These are phyloP conservation scores for Serranus cabrilla DNA, from an alignment of 2,797 vertebrate species.

Conservation along the genomic window DNA sequence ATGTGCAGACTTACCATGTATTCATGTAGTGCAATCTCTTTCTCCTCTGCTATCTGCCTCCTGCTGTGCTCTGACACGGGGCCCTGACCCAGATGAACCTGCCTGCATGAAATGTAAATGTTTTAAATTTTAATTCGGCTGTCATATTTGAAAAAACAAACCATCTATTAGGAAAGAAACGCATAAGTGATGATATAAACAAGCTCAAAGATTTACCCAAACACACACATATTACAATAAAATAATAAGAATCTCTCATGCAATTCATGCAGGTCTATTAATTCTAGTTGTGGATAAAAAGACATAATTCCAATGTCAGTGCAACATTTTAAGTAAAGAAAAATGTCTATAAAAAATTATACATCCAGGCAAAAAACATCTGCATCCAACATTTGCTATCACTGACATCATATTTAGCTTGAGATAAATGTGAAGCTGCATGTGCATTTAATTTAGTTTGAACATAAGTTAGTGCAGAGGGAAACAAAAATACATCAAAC, in stretches of 20 bases:
- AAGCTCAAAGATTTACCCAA: not conserved
- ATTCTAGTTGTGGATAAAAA: not conserved
- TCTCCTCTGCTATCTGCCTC: slow-evolving; percentile 83
- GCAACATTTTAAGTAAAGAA: not conserved
- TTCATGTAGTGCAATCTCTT: slow-evolving; percentile 74
- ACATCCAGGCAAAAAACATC: not conserved
- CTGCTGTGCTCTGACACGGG: slow-evolving; percentile 78
- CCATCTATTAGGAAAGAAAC: not conserved
- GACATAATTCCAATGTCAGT: not conserved
- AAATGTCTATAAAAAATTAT: too few species aligned
- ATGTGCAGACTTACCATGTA: slow-evolving; percentile 85
- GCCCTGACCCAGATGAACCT: slow-evolving; percentile 87
- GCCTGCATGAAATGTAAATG: slow-evolving; percentile 78
- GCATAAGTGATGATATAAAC: not conserved
- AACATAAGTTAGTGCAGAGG: not conserved
- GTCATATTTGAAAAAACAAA: not conserved
- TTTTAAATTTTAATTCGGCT: not conserved
- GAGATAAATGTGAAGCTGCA: too few species aligned
- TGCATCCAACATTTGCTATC: not conserved
- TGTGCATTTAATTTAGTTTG: not conserved
- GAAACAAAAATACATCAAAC: not conserved
- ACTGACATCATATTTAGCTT: not conserved
- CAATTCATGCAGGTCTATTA: not conserved
- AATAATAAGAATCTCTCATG: too few species aligned
- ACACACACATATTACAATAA: too few species aligned